These are phyloP conservation scores for Syrmaticus mikado DNA, from an alignment of 2,113 vertebrate species.

Conservation along the genomic window DNA sequence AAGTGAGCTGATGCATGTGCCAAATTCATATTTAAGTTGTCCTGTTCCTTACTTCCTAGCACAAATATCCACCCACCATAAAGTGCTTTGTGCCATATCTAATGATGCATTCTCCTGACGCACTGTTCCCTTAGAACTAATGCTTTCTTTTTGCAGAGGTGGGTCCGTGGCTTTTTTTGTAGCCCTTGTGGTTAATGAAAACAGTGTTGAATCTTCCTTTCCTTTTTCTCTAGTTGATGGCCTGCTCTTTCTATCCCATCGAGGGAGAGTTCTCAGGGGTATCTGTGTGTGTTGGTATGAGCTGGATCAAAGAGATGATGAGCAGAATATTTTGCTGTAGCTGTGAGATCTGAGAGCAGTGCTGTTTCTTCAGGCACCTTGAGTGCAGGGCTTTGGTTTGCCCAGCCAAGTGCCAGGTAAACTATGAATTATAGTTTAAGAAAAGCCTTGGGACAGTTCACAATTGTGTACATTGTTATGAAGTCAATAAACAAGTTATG, in stretches of 20 bases:
- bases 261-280: background rate
- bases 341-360: background rate
- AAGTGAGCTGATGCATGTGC: background rate
- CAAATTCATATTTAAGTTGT: background rate
- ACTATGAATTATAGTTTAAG: slow-evolving; percentile 5
- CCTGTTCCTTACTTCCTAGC: background rate
- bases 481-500: background rate
- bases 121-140: background rate
- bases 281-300: background rate
- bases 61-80: background rate
- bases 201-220: background rate
- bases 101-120: background rate
- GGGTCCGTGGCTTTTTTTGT: background rate
- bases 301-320: no score
- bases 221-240: background rate
- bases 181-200: background rate
- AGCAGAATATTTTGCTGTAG: background rate
- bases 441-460: slow-evolving; percentile 18
- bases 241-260: background rate
- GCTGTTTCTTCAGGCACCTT: background rate
- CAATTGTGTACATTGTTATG: rapidly evolving
- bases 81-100: background rate
- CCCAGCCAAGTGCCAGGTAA: background rate
- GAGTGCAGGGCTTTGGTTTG: background rate
- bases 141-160: background rate